Evolutionary conservation across 1,140 invertebrate species (phyloP).

Genomic region (Neuroterus valhalla): DNA sequence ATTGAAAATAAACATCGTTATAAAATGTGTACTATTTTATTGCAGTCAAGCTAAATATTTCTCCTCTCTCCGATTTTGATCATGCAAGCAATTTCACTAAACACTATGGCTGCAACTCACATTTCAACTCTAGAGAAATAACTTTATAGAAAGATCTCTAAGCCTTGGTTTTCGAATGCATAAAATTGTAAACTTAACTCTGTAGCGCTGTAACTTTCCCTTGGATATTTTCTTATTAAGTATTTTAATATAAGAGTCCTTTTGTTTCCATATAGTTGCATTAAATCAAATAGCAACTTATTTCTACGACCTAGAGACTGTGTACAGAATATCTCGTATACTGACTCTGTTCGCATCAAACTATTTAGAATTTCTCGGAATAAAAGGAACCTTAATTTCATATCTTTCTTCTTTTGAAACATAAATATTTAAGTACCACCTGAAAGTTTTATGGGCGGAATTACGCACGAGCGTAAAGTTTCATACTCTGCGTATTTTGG

Average conservation of each 20-base stretch:
- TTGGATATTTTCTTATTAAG: neutral
- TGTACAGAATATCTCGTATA: too few species aligned
- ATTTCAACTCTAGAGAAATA: constrained; percentile 41
- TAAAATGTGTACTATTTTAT: constrained; percentile 64
- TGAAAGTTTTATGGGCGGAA: too few species aligned
- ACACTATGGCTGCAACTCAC: constrained; percentile 52
- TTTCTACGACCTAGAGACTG: neutral
- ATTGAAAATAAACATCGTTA: constrained; percentile 67
- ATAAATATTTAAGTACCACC: too few species aligned
- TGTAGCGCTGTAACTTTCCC: too few species aligned
- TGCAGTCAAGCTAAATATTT: constrained; percentile 54
- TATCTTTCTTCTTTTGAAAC: too few species aligned
- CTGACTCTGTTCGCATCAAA: too few species aligned
- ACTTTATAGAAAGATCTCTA: constrained; percentile 7
- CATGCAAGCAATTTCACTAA: constrained; percentile 21
- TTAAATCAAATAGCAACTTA: neutral
- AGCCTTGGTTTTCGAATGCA: too few species aligned
- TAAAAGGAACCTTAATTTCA: too few species aligned
- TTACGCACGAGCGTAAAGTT: neutral
- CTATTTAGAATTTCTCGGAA: too few species aligned
- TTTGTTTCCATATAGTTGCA: neutral
- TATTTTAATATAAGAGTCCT: constrained; percentile 5
- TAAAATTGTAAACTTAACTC: too few species aligned
- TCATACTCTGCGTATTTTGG: neutral
- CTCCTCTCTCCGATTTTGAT: neutral